These are phyloP conservation scores for Erebia epiphron DNA, from an alignment of 2,888 invertebrate species.

Conservation along the genomic window DNA sequence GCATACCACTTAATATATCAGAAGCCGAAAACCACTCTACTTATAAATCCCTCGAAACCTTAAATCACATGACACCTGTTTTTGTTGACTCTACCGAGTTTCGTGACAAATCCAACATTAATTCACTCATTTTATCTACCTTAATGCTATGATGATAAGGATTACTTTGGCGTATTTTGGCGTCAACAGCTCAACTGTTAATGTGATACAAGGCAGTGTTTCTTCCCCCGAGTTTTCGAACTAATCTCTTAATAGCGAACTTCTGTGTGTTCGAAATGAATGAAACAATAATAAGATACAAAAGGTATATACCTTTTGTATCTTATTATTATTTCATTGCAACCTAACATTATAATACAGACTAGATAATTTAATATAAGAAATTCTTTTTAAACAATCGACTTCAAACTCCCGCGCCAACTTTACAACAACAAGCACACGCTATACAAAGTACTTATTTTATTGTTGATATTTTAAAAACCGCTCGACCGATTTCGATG, in stretches of 20 bases:
- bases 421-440: no score
- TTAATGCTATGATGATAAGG: not conserved
- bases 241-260: conserved; percentile 8
- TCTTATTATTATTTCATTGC: no score
- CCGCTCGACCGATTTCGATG: no score
- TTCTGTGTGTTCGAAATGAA: conserved; percentile 1
- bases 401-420: no score
- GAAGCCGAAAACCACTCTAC: not conserved
- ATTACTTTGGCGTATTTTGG: not conserved
- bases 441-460: no score
- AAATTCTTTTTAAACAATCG: no score
- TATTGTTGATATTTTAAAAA: no score
- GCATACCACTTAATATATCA: not conserved
- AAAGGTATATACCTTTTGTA: not conserved
- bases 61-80: conserved; percentile 12
- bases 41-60: conserved; percentile 6
- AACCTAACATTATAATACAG: not conserved
- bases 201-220: not conserved
- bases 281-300: not conserved
- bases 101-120: not conserved
- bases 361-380: no score
- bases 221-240: conserved; percentile 1
- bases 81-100: not conserved
- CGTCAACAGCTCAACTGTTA: not conserved
- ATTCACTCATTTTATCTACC: not conserved